Percentiles rank a stretch among this genome's conserved stretches.
Conservation (phyloP, 2,797 vertebrate genomes). For the Peromyscus aztecus region DNA sequence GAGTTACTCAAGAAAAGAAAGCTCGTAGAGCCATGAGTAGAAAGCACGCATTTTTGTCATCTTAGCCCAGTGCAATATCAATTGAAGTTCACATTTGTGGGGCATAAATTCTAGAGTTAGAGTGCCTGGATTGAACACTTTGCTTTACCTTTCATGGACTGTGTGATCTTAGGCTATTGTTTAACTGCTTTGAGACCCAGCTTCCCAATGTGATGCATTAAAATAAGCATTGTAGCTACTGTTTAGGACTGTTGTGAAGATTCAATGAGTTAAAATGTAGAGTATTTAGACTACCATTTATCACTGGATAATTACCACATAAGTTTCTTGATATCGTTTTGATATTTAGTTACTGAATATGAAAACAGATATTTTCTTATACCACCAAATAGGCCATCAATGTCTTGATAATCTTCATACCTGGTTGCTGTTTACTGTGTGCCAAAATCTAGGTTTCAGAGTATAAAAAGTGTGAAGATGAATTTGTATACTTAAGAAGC, state of each 20-base stretch:
- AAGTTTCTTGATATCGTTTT: constrained; percentile 30
- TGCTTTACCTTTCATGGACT: not conserved
- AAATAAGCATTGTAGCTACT: constrained; percentile 33
- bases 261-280: constrained; percentile 4
- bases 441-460: constrained; percentile 1
- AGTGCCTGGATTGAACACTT: not conserved
- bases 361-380: constrained; percentile 44
- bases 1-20: not conserved
- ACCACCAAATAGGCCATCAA: not conserved
- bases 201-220: constrained; percentile 19
- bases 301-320: not conserved
- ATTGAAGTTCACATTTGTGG: not conserved
- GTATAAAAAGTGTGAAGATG: constrained; percentile 25
- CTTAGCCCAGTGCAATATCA: not conserved
- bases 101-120: constrained; percentile 19
- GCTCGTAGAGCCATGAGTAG: not conserved
- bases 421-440: not conserved
- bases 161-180: constrained; percentile 5
- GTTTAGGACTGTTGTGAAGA: constrained; percentile 30
- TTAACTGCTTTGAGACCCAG: constrained; percentile 12
- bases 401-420: not conserved
- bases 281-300: constrained; percentile 10
- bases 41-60: not conserved
- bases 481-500: not conserved
- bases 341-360: constrained; percentile 39